Evolutionary conservation across 2,888 invertebrate species (phyloP), one percentile per base, ranked within the genome.

Genomic region (Hemistola chrysoprasaria): DNA sequence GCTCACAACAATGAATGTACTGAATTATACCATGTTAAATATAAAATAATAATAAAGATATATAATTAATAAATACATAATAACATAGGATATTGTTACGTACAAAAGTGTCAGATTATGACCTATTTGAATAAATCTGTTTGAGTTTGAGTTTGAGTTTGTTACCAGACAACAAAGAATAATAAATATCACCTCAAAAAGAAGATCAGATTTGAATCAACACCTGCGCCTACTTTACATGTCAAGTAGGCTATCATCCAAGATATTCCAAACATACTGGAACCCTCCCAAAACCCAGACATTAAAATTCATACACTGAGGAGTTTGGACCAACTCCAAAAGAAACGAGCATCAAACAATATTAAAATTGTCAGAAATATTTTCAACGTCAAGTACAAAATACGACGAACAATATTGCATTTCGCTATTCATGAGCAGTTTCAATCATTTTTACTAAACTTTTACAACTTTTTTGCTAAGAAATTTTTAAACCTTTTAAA

Each of bases 401-500:
- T 4, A 16, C 16, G 4, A 32, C 53, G 42, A 42, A 44, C 59
- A 59, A 60, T 67, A 64, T 67, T 65, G 66, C 62, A 60, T 62
- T 66, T 60, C 53, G 56, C 51, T 56, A 54, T 59, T 59, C 54
- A 54, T 53, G 48, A 62, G 41, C 40, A 50, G 59, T 51, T 64
- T 50, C 59, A 62, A 63, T 62, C 53, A 56, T 62, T 62, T 50
- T 48, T 33, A 16, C 46, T 39, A 46, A 47, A 50, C 22, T 45
- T 50, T 34, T 40, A 47, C 47, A 50, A 41, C 54, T 54, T 47
- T 46, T 45, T 40, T 47, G 33, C 44, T 44, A 53, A 2, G 50
- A 47, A 49, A 56, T 54, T 52, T 53, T 16, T 16, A 3, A 16
- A 16, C 16, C 16, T 16, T 16, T 16, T 16, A 16, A 16, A 16